These are phyloP conservation scores for Parthenolecanium corni DNA, from an alignment of 2,888 invertebrate genomes.

Conservation along the genomic window DNA sequence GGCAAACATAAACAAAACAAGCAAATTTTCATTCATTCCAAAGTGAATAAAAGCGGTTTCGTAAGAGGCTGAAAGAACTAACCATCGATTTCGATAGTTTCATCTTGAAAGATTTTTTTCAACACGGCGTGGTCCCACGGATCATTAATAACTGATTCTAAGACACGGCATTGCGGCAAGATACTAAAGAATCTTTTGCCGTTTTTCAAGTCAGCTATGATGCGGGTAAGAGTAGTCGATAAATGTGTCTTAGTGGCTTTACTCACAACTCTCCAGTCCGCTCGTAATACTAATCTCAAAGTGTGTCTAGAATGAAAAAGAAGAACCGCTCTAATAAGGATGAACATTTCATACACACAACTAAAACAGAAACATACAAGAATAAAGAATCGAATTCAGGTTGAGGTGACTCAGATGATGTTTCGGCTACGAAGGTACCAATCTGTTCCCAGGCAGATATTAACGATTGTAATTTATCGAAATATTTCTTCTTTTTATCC, in stretches of 20 bases:
- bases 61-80: background rate
- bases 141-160: constrained; percentile 46
- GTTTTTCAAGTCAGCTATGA: constrained; percentile 39
- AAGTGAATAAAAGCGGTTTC: too few species aligned
- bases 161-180: constrained; percentile 45
- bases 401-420: constrained; percentile 5
- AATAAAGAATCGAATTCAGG: constrained; percentile 8
- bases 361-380: background rate
- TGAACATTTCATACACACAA: too few species aligned
- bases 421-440: constrained; percentile 37
- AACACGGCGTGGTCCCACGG: constrained; percentile 43
- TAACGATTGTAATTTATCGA: constrained; percentile 42
- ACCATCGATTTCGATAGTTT: constrained; percentile 33
- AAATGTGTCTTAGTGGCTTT: constrained; percentile 39
- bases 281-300: constrained; percentile 42
- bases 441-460: constrained; percentile 43
- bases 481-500: constrained; percentile 42
- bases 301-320: constrained; percentile 35
- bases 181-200: constrained; percentile 26
- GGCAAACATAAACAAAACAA: too few species aligned
- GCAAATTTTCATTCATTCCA: too few species aligned
- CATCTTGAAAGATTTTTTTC: constrained; percentile 40
- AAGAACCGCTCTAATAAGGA: too few species aligned
- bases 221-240: constrained; percentile 40
- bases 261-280: constrained; percentile 46